phyloP scores from a whole-genome alignment of 1,140 invertebrate species.

The Globodera rostochiensis region DNA sequence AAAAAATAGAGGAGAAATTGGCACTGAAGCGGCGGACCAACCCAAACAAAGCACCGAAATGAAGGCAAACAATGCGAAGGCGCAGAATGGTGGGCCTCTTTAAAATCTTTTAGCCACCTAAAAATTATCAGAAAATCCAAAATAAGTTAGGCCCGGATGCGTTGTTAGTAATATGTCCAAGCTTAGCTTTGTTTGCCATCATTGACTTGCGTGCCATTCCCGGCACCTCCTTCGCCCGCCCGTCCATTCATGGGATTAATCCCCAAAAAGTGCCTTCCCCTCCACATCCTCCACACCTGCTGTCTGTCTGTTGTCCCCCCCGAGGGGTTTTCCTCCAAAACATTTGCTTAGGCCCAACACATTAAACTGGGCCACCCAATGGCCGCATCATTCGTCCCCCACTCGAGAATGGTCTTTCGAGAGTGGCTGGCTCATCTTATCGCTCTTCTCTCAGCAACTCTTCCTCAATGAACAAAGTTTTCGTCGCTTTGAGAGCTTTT shows the following conservation, averaged over 20 bases:
- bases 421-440: not conserved
- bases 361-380: not conserved
- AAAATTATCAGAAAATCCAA: not conserved
- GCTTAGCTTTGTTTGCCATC: not conserved
- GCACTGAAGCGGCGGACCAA: not conserved
- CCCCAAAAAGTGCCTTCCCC: not conserved
- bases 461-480: not conserved
- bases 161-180: not conserved
- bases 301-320: not conserved
- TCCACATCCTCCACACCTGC: not conserved
- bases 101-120: not conserved
- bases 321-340: not conserved
- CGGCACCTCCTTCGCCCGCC: no score
- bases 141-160: not conserved
- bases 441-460: no score
- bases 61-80: constrained; percentile 5
- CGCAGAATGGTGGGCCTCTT: not conserved
- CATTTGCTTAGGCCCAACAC: not conserved
- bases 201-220: not conserved
- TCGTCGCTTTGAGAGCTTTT: constrained; percentile 1
- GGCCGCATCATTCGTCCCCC: no score
- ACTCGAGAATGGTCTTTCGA: not conserved
- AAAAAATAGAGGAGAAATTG: not conserved
- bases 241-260: not conserved
- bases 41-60: not conserved